Evolutionary conservation across 2,113 vertebrate species (phyloP), one percentile per base, ranked within the genome.

Genomic region (Salvator merianae): DNA sequence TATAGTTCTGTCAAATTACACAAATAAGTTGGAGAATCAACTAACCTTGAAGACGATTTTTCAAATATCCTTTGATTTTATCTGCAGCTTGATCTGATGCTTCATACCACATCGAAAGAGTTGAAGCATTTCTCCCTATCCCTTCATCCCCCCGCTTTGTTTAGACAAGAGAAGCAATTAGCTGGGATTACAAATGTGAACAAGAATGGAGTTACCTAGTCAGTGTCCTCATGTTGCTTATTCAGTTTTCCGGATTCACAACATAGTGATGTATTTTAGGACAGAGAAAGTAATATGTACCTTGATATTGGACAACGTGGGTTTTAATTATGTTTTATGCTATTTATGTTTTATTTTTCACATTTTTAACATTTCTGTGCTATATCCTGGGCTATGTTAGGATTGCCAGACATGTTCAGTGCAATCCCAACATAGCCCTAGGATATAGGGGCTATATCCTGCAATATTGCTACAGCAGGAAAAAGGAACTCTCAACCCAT

Each of bases 81-180:
- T 74, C 73, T 82, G 83, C 63, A 92, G 76, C 70, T 81, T 85
- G 47, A 88, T 91, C 80, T 91, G 82, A 73, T 84, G 89, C 88
- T 89, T 93, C 40, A 78, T 0, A 1, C 76, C 87, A 91, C 91
- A 89, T 74, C 62, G 82, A 90, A 85, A 53, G 12, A 0, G 78
- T 6, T 70, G 70, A 90, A 84, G 68, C 85, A 38, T 77, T 87
- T 89, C 16, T 63, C 12, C 86, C 77, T 53, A 59, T 4, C 20
- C 20, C 55, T 59, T 4, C 55, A 59, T 59, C 16, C 55, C 55
- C 16, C 43, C 43, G 75, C 87, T 90, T 94, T 92, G 55, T 59
- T 85, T 87, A 92, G 90, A 92, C 86, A 90, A 83, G 76, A 69
- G 83, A 93, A 94, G n/a, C 93, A 93, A 93, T 93, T 93, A 92